These are phyloP conservation scores for Drosophila tristis DNA, from an alignment of 1,140 invertebrate genomes.

Conservation along the genomic window DNA sequence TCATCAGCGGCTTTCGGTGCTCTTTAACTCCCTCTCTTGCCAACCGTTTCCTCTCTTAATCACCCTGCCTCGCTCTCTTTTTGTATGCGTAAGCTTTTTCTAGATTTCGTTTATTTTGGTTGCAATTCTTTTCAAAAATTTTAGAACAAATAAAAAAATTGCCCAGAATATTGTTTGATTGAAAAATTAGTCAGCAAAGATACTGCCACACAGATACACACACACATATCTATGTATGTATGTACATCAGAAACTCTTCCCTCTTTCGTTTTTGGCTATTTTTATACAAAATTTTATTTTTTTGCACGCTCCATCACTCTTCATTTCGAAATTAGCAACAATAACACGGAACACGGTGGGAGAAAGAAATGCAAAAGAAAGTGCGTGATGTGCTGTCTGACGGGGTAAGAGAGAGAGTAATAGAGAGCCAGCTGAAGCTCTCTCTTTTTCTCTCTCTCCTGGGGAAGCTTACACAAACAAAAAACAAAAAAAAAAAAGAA, in stretches of 20 bases:
- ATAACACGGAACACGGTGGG: slow-evolving; percentile 51
- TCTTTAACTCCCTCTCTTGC: no score
- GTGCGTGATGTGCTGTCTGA: slow-evolving; percentile 46
- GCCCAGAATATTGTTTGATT: no score
- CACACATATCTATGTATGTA: neutral
- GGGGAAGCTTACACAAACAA: slow-evolving; percentile 2
- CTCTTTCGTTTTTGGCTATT: slow-evolving; percentile 51
- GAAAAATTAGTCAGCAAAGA: neutral
- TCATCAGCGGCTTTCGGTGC: no score
- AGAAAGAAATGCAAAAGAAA: slow-evolving; percentile 64
- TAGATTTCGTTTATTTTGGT: no score
- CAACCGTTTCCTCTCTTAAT: no score
- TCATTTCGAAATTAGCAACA: slow-evolving; percentile 72
- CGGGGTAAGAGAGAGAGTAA: neutral
- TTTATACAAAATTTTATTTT: slow-evolving; percentile 49
- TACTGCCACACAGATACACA: slow-evolving; percentile 1
- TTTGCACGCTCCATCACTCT: slow-evolving; percentile 46
- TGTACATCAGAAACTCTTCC: slow-evolving; percentile 2
- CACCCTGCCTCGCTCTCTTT: no score
- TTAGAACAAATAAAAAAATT: no score
- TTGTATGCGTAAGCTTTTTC: no score
- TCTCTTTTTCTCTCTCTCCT: no score
- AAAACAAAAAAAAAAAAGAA: slow-evolving; percentile 13
- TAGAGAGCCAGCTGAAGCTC: neutral
- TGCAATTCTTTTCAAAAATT: no score